Percentiles rank a stretch among this genome's conserved stretches.
Conservation (phyloP, 2,888 invertebrate genomes). For the Rhopalosiphum nymphaeae region DNA sequence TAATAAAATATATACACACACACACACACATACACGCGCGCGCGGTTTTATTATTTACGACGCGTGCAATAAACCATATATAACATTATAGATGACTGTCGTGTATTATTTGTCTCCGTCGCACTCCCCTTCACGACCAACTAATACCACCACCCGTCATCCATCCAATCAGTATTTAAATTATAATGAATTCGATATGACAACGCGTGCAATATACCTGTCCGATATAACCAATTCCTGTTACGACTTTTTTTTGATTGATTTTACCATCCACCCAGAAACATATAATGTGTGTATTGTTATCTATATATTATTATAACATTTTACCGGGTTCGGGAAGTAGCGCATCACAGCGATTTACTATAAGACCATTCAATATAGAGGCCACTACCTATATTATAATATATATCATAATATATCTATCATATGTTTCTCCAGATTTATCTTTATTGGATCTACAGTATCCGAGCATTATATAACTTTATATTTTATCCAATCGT, state of each 20-base stretch:
- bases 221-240: background rate
- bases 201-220: background rate
- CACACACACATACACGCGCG: no score
- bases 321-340: background rate
- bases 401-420: background rate
- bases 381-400: background rate
- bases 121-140: background rate
- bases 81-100: background rate
- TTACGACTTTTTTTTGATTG: background rate
- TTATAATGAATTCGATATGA: background rate
- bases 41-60: slow-evolving; percentile 32
- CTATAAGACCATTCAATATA: background rate
- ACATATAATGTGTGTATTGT: background rate
- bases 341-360: background rate
- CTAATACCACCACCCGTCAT: background rate
- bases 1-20: background rate
- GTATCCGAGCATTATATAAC: background rate
- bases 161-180: background rate
- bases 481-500: background rate
- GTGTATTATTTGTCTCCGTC: background rate
- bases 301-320: background rate
- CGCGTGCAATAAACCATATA: slow-evolving; percentile 35
- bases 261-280: background rate
- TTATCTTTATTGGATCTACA: background rate
- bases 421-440: background rate